phyloP scores from a whole-genome alignment of 2,888 invertebrate genomes.

The Smittia sp. region DNA sequence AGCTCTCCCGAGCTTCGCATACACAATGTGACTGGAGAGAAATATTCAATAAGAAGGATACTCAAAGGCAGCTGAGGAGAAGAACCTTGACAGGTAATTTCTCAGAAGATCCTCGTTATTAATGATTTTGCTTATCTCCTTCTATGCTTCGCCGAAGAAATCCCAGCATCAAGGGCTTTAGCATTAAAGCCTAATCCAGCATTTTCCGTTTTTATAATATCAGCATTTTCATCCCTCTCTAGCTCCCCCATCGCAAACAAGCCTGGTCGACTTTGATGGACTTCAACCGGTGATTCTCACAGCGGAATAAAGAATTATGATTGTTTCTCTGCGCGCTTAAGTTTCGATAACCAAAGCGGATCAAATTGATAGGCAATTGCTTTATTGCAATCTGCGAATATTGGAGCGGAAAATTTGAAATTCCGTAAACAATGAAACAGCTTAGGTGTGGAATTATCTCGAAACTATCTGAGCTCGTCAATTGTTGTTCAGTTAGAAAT shows the following conservation, averaged over 20 bases:
- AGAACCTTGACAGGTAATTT: conserved; percentile 40
- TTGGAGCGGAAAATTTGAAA: too few relatives aligned
- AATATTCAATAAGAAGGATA: conserved; percentile 9
- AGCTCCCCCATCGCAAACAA: too few relatives aligned
- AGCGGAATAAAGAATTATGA: neutral
- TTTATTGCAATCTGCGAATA: too few relatives aligned
- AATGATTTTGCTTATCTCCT: conserved; percentile 38
- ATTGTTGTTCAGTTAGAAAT: too few relatives aligned
- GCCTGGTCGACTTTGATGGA: neutral
- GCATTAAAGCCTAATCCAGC: conserved; percentile 21
- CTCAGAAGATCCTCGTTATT: conserved; percentile 37
- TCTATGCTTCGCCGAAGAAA: neutral
- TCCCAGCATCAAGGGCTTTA: neutral
- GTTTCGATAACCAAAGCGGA: too few relatives aligned
- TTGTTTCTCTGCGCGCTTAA: neutral
- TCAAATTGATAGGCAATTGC: too few relatives aligned
- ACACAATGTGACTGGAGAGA: conserved; percentile 17
- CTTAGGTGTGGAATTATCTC: too few relatives aligned
- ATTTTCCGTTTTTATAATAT: conserved; percentile 13
- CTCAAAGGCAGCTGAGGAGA: neutral
- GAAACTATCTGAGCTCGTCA: too few relatives aligned
- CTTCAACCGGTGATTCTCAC: conserved; percentile 7
- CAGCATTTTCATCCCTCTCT: conserved; percentile 15
- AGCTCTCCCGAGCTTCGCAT: neutral
- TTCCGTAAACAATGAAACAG: too few relatives aligned